Base-by-base conservation (phyloP, 2,113 vertebrate genomes). In the Carlito syrichta region DNA sequence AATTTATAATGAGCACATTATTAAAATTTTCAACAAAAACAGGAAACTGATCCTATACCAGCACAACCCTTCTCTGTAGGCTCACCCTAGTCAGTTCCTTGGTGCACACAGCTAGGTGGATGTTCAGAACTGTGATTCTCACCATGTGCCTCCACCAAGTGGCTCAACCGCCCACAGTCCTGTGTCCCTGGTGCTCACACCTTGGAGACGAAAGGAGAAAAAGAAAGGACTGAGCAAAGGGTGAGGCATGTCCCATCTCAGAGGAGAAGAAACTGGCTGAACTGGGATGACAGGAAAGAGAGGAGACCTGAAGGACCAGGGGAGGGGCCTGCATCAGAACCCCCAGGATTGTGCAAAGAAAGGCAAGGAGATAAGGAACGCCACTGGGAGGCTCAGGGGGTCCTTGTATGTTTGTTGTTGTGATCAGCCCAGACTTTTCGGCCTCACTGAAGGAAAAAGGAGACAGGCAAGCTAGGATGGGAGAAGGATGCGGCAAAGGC, bases 231-330 rank as follows among this genome's bases (percentile, higher is more conserved):
- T 77, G 71, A 60, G 35, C 27, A 19, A 1, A 22, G 11, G 30
- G n/a, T 23, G 45, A 77, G 22, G n/a, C 6, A 27, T 13, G n/a
- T 2, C 4, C 19, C 27, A 23, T 22, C n/a, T 85, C 66, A 22
- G 48, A 78, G 69, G 38, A 73, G 11, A 63, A 48, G 8, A 52
- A 71, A 43, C 1, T 2, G 0, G 0, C 1, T 22, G 6, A 82
- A 12, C 32, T 58, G 5, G 22, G 27, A 22, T 40, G 19, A 77
- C 0, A 4, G 54, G 7, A 66, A 77, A 40, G 8, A 16, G 30
- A 71, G 8, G 38, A 43, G 10, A 30, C 50, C 30, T 0, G 13
- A 74, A 52, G 76, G n/a, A 6, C n/a, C 48, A 23, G 27, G 54
- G 58, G 32, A 69, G 38, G 30, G 3, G 4, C 7, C n/a, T 66